phyloP scores from a whole-genome alignment of 2,797 vertebrate genomes.

The Sciurus vulgaris region DNA sequence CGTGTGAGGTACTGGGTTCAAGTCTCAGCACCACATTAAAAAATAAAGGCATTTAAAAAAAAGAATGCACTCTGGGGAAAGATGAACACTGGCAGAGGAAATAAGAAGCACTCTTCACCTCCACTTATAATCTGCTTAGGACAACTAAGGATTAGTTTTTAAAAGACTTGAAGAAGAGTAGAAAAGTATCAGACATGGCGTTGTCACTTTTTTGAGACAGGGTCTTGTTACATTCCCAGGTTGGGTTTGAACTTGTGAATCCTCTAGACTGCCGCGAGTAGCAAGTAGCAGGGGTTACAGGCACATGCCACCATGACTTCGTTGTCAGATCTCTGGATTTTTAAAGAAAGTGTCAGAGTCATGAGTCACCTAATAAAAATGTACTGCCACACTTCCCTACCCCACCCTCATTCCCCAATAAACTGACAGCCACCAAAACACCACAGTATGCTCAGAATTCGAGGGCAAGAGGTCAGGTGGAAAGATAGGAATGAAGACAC shows the following conservation, averaged over 20 bases:
- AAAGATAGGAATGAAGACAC: background rate
- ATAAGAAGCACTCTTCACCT: background rate
- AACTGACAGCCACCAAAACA: background rate
- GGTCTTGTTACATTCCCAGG: background rate
- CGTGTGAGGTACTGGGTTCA: no score
- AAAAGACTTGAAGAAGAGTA: background rate
- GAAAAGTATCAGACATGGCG: no score
- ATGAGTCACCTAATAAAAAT: slow-evolving; percentile 13
- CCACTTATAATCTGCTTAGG: background rate
- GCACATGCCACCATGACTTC: background rate
- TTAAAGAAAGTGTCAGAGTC: background rate
- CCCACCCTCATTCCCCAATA: background rate
- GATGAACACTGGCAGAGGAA: background rate
- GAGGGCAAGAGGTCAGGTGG: background rate
- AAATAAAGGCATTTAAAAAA: no score
- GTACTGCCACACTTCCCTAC: background rate
- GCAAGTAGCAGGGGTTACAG: background rate
- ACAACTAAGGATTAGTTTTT: background rate
- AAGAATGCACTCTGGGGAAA: background rate
- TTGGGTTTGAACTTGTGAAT: background rate
- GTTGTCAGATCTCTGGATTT: background rate
- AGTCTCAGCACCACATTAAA: no score
- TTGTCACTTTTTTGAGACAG: background rate
- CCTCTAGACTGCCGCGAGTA: background rate
- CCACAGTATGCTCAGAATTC: background rate